These are phyloP conservation scores for Virgularia gustaviana DNA, from an alignment of 92 coral and sea anemone species.

Conservation along the genomic window DNA sequence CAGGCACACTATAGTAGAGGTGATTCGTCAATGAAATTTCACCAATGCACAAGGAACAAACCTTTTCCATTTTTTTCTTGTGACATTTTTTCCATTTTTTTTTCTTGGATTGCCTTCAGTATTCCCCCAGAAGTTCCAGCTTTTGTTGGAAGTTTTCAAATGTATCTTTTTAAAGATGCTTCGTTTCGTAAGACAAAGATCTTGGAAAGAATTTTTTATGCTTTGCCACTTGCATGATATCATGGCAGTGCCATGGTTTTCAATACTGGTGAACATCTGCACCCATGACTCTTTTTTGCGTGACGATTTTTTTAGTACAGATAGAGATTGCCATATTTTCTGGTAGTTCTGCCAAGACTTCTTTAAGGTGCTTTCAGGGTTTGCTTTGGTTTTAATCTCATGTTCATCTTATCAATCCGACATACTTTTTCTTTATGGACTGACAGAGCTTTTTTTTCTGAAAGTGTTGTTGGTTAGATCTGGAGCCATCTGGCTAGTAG, in stretches of 20 bases:
- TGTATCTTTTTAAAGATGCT: slow-evolving; percentile 10
- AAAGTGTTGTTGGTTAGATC: no score
- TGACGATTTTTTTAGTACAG: neutral
- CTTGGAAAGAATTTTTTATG: no score
- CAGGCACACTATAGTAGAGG: neutral
- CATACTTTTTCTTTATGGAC: no score
- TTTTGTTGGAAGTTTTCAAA: slow-evolving; percentile 2
- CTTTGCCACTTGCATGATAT: slow-evolving; percentile 11
- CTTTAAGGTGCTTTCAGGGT: neutral
- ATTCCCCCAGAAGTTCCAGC: neutral
- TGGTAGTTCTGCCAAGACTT: slow-evolving; percentile 4
- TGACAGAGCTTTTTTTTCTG: no score
- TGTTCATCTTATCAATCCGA: no score
- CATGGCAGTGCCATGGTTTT: neutral
- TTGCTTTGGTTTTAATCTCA: neutral
- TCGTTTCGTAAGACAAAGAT: neutral
- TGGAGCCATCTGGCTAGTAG: no score
- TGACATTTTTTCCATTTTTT: neutral
- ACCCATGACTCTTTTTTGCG: neutral
- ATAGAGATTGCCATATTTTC: neutral
- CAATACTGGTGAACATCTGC: neutral
- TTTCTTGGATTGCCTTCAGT: neutral
- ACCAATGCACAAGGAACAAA: neutral
- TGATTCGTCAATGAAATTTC: neutral
- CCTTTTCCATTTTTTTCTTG: no score